Evolutionary conservation across 2,888 invertebrate species (phyloP).

Genomic region (Apocheima hispidaria): DNA sequence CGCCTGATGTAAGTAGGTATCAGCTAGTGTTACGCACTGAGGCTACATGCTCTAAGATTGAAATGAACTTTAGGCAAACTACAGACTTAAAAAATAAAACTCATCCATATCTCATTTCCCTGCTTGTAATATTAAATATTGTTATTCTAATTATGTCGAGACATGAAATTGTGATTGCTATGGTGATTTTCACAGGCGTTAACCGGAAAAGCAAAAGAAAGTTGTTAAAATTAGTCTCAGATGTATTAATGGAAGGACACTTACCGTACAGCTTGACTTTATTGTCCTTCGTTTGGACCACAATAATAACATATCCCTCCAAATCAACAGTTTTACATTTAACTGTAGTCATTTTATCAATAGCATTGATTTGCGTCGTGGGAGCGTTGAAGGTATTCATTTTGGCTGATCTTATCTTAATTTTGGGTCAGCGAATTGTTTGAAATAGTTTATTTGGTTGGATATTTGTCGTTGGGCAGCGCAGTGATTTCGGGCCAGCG

Average conservation of each 20-base stretch:
- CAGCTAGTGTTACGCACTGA: no score
- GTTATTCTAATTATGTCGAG: no score
- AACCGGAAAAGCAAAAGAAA: neutral
- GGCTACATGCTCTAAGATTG: no score
- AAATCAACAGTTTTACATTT: constrained; percentile 91
- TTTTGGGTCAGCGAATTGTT: constrained; percentile 22
- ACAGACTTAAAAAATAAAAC: no score
- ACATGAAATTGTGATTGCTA: no score
- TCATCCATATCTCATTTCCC: no score
- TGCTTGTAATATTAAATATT: no score
- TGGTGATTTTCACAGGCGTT: constrained; percentile 29
- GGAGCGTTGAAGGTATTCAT: constrained; percentile 83
- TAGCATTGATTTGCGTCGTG: constrained; percentile 79
- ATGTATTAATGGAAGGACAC: constrained; percentile 42
- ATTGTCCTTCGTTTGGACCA: constrained; percentile 97
- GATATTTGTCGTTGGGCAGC: constrained; percentile 35
- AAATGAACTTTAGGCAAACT: no score
- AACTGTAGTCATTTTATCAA: constrained; percentile 82
- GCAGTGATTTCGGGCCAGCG: constrained; percentile 68
- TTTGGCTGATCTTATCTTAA: constrained; percentile 51
- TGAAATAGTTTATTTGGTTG: constrained; percentile 6
- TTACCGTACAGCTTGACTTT: constrained; percentile 97
- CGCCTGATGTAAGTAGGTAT: no score
- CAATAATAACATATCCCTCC: constrained; percentile 97
- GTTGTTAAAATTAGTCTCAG: neutral